A percentile compares a stretch with the other conserved stretches of the same genome.
Evolutionary conservation across 2,888 invertebrate species (phyloP).

Genomic region (Machimus atricapillus): DNA sequence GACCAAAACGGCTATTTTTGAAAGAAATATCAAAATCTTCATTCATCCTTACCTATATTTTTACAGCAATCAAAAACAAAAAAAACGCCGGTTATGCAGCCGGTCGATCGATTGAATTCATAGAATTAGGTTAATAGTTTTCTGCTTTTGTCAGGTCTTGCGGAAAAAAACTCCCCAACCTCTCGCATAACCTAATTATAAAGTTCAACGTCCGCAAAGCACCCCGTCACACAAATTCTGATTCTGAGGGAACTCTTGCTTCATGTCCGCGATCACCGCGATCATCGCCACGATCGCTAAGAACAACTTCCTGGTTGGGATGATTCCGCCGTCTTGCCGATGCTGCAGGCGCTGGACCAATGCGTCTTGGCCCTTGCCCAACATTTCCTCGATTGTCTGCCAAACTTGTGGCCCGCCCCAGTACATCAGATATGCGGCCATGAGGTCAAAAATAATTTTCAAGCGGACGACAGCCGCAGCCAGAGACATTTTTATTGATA

Average conservation of each 20-base stretch:
- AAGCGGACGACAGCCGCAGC: not conserved
- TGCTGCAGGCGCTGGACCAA: not conserved
- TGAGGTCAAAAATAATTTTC: constrained; percentile 21
- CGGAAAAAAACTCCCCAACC: not conserved
- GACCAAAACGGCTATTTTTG: not conserved
- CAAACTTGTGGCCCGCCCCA: constrained; percentile 6
- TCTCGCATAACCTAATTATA: not conserved
- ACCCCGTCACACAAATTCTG: not conserved
- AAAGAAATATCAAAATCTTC: not conserved
- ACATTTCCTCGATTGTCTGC: constrained; percentile 36
- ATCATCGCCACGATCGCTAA: not conserved
- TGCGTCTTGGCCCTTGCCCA: constrained; percentile 38
- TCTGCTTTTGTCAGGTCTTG: not conserved
- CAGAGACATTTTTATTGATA: constrained; percentile 1
- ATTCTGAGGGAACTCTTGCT: not conserved
- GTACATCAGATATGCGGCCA: not conserved
- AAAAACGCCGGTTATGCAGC: not conserved
- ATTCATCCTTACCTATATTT: not conserved
- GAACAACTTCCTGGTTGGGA: constrained; percentile 17
- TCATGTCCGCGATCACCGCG: not conserved
- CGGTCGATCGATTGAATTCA: not conserved
- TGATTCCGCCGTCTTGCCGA: not conserved
- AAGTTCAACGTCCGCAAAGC: constrained; percentile 28
- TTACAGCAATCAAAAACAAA: not conserved
- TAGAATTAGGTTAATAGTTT: not conserved